Base-by-base conservation (phyloP, 2,888 invertebrate species). In the Orchesella flavescens region DNA sequence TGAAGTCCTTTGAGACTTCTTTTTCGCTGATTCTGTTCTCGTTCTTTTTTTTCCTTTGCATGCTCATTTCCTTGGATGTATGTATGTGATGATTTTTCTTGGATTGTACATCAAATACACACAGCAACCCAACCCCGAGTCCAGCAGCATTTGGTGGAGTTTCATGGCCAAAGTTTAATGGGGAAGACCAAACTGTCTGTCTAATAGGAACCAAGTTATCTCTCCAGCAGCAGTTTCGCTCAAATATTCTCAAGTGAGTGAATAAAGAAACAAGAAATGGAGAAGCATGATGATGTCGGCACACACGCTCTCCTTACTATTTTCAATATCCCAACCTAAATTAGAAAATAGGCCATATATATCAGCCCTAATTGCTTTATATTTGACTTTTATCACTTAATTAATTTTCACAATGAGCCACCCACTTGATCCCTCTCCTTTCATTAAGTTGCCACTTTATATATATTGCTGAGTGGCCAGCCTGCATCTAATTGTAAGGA, bases 301-400 rank as follows among this genome's bases (percentile, higher is more conserved):
- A 12, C 34, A 34, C 23, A n/a, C 34, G n/a, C 19, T 1, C 57
- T 57, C 23, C 46, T 68, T 43, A 53, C 57, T 44, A 7, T 46
- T 63, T 44, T 49, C 12, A 63, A 43, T 19, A 19, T 65, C 34
- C 44, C 4, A 9, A 34, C 69, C 49, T 1, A 61, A 78, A 68
- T 44, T n/a, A 68, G 61, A 59, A 69, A 66, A 74, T 74, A 71
- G 63, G 1, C 69, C 63, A 80, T 84, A 76, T 55, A 75, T 84
- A 76, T 78, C 82, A 55, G 34, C 66, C 77, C 84, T 85, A 85
- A 86, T 86, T 85, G 83, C 83, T 80, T 71, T 81, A 85, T 78
- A 86, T 85, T 85, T 84, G 86, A 86, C 85, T 86, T 86, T 86
- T 86, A 86, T 86, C 85, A 84, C 86, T 85, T 86, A 86, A 85